These are phyloP conservation scores for Sinocyclocheilus maitianheensis DNA, from an alignment of 2,113 vertebrate species.

Conservation along the genomic window DNA sequence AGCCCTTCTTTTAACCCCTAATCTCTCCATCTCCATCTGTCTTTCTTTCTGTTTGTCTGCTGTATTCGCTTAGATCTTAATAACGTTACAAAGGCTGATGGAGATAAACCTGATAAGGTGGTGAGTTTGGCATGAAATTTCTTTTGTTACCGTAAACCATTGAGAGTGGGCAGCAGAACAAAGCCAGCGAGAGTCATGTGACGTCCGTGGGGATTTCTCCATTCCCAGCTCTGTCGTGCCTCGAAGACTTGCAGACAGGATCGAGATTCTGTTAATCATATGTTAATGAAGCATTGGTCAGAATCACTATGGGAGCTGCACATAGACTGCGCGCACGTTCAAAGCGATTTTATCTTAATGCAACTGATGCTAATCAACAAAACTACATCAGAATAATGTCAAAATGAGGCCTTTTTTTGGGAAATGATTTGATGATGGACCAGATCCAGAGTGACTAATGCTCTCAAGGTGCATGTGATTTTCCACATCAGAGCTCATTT, in stretches of 20 bases:
- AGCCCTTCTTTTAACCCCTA: background rate
- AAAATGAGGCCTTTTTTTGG: conserved; percentile 25
- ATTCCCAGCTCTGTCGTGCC: conserved; percentile 55
- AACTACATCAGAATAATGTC: conserved; percentile 34
- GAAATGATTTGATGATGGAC: conserved; percentile 28
- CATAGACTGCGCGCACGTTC: conserved; percentile 17
- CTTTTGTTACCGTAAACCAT: conserved; percentile 71
- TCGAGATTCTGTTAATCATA: conserved; percentile 66
- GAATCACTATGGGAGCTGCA: conserved; percentile 47
- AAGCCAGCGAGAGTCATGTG: conserved; percentile 65
- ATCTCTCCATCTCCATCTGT: conserved; percentile 10
- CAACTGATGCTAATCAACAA: conserved; percentile 51
- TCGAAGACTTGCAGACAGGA: conserved; percentile 32
- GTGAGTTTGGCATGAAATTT: conserved; percentile 59
- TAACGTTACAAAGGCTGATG: conserved; percentile 60
- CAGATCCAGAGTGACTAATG: conserved; percentile 38
- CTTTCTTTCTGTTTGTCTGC: conserved; percentile 23
- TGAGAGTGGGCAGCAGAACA: conserved; percentile 71
- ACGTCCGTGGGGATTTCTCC: conserved; percentile 65
- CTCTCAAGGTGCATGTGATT: conserved; percentile 41
- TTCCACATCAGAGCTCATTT: conserved; percentile 16
- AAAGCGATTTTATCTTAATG: conserved; percentile 51
- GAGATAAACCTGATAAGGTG: conserved; percentile 64
- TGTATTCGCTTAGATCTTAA: conserved; percentile 21
- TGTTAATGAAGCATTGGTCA: conserved; percentile 65